Conservation (phyloP, 64 coral and sea anemone species). For the Montipora cactus region DNA sequence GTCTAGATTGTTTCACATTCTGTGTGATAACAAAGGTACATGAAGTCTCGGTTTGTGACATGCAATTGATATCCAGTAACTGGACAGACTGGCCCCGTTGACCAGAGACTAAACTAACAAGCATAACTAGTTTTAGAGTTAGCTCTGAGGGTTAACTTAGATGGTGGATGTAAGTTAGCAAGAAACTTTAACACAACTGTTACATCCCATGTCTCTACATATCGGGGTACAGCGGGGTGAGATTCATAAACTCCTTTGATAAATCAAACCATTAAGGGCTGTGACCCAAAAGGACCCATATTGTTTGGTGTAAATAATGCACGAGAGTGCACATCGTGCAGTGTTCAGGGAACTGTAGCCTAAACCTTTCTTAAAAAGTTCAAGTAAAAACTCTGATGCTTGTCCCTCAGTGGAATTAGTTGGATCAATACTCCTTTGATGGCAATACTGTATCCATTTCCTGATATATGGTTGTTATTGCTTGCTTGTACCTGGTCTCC, state of each 20-base stretch:
- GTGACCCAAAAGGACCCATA: not conserved
- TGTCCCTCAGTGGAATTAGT: not conserved
- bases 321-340: constrained; percentile 17
- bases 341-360: constrained; percentile 22
- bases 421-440: not conserved
- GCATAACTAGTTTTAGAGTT: not conserved
- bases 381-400: not conserved
- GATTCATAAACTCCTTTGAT: not conserved
- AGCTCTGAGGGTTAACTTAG: constrained; percentile 1
- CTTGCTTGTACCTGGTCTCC: not conserved
- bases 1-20: constrained; percentile 25
- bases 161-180: constrained; percentile 8
- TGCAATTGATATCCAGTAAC: constrained; percentile 21
- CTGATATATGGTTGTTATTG: not conserved
- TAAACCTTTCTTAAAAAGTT: constrained; percentile 9
- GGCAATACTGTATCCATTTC: not conserved
- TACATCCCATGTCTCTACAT: not conserved
- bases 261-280: not conserved
- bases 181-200: constrained; percentile 6
- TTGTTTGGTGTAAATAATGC: not conserved
- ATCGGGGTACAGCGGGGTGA: not conserved
- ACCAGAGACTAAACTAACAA: not conserved
- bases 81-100: constrained; percentile 18
- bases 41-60: constrained; percentile 7
- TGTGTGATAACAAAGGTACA: not conserved